These are phyloP conservation scores for Pollachius pollachius DNA, from an alignment of 2,113 vertebrate genomes.

Conservation along the genomic window DNA sequence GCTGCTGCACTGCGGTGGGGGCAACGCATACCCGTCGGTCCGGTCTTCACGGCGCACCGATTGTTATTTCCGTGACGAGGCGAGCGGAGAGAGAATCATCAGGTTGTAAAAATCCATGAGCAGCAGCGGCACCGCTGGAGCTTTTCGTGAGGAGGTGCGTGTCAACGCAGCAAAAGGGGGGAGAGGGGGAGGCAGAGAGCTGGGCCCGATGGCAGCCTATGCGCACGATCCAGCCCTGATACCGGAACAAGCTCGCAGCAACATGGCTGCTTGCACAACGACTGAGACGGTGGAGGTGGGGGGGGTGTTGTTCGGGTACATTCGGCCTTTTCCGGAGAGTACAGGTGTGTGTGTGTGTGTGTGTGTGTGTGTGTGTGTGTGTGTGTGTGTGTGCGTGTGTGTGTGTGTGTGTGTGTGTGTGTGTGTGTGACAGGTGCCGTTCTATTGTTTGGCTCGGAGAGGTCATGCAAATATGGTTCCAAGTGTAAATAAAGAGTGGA, in stretches of 20 bases:
- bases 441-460: too few relatives aligned
- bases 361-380: too few relatives aligned
- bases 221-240: constrained; percentile 69
- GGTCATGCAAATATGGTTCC: too few relatives aligned
- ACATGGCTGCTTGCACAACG: constrained; percentile 79
- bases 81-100: constrained; percentile 37
- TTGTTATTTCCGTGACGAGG: constrained; percentile 30
- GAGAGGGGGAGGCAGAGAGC: constrained; percentile 50
- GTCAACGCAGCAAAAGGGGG: constrained; percentile 31
- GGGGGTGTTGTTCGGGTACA: constrained; percentile 31
- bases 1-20: constrained; percentile 62
- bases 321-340: constrained; percentile 32
- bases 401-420: too few relatives aligned
- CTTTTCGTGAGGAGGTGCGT: constrained; percentile 38
- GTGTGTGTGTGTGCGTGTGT: too few relatives aligned
- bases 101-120: constrained; percentile 68
- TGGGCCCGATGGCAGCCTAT: constrained; percentile 65
- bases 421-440: too few relatives aligned
- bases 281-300: constrained; percentile 44
- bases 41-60: constrained; percentile 35
- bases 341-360: too few relatives aligned
- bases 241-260: constrained; percentile 79
- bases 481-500: too few relatives aligned
- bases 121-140: constrained; percentile 18
- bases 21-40: constrained; percentile 37